Base-by-base conservation (phyloP, 2,113 vertebrate species). In the Mobula birostris region DNA sequence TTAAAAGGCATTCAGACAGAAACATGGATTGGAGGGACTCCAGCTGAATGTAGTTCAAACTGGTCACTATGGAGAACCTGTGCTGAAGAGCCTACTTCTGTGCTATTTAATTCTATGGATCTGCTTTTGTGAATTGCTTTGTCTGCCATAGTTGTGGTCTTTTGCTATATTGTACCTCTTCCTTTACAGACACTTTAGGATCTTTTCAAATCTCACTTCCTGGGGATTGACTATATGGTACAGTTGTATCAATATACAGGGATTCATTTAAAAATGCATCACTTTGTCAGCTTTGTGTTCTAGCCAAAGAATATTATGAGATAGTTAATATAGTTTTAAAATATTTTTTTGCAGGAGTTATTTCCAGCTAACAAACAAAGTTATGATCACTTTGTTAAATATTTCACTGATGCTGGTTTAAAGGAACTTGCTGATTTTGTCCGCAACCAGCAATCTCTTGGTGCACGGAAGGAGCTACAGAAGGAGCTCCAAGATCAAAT, bases 291-390 rank as follows among this genome's bases (percentile, higher is more conserved):
- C 36, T 74, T 61, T 27, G 15, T 6, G 17, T 83, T 82, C 24
- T 63, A 63, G 29, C n/a, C 61, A 66, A 88, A 66, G 14, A 61
- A 32, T 19, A 15, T 66, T 88, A 14, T 88, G 61, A 7, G 36
- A 88, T 87, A 0, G 27, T 87, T n/a, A 63, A n/a, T 61, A 92
- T 72, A 72, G 36, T 6, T 24, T 68, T 68, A 58, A 32, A 70
- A 93, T 74, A 74, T 15, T 40, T 7, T 94, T 94, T 95, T 96
- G 83, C 95, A 99, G 99, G 99, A 99, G 96, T 98, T 99, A 94
- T 99, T 99, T 96, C 99, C 99, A 95, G 98, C 99, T 96, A 99
- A 99, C 96, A 99, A 99, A 96, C 98, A 99, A 95, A 99, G 98
- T 91, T 97, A 98, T 17, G 99, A 99, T 96, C 98, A 99, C 96